These are phyloP conservation scores for Bombyx mandarina DNA, from an alignment of 1,140 invertebrate species.

Conservation along the genomic window DNA sequence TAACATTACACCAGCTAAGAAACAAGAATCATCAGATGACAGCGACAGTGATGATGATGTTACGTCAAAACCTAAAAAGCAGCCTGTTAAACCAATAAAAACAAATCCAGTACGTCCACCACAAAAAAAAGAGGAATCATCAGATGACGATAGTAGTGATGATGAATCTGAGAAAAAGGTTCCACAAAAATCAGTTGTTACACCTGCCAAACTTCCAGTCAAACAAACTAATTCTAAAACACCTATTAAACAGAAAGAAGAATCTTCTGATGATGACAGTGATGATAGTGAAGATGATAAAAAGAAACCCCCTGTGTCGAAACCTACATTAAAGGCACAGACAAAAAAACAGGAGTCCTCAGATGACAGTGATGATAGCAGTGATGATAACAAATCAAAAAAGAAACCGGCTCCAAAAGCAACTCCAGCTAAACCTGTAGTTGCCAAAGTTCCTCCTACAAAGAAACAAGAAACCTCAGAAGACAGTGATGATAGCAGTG, in stretches of 20 bases:
- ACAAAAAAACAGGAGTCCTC: slow-evolving; percentile 24
- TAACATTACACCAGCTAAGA: slow-evolving; percentile 11
- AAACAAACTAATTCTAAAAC: slow-evolving; percentile 9
- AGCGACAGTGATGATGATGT: slow-evolving; percentile 32
- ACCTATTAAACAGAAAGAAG: slow-evolving; percentile 11
- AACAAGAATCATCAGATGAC: slow-evolving; percentile 24
- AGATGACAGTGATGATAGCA: slow-evolving; percentile 23
- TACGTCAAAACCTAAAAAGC: slow-evolving; percentile 28
- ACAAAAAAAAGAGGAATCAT: slow-evolving; percentile 18
- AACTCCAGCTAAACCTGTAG: slow-evolving; percentile 17
- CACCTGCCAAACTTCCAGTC: slow-evolving; percentile 14
- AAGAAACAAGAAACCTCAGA: slow-evolving; percentile 34
- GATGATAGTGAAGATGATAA: slow-evolving; percentile 28
- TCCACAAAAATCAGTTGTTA: slow-evolving; percentile 18
- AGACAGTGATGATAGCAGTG: slow-evolving; percentile 35
- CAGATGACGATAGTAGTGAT: slow-evolving; percentile 27
- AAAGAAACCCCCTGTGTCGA: slow-evolving; percentile 2
- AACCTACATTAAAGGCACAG: too few species aligned
- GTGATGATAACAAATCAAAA: slow-evolving; percentile 19
- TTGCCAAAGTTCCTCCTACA: slow-evolving; percentile 10
- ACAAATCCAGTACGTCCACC: slow-evolving; percentile 22
- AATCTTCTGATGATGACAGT: slow-evolving; percentile 13
- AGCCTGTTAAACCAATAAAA: slow-evolving; percentile 22
- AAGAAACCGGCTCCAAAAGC: slow-evolving; percentile 17
- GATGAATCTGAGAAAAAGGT: slow-evolving; percentile 34